Base-by-base conservation (phyloP, 1,140 invertebrate species). In the Carposina sasakii region DNA sequence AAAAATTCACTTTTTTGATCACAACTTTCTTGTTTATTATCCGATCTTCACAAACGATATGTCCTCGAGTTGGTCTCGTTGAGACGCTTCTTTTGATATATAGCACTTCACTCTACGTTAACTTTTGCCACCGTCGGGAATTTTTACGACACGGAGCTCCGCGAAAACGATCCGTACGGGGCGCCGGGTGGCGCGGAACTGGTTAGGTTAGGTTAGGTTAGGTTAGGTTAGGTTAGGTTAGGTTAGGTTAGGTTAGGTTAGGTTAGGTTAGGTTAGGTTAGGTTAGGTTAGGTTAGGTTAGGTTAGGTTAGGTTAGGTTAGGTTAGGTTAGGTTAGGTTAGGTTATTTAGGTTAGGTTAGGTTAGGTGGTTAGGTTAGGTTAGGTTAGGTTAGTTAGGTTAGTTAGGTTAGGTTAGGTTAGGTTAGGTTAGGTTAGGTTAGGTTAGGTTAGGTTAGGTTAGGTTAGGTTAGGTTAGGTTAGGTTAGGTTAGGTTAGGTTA, bases 191-290 rank as follows among this genome's bases (percentile, higher is more conserved):
- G n/a, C n/a, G n/a, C n/a, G n/a, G n/a, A n/a, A n/a, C n/a, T n/a
- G 61, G 62, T 64, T 69, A 68, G 63, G 63, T 66, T 66, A 58
- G 54, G 64, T 68, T 66, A 65, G 52, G 64, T 66, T 68, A 66
- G 60, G 64, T 66, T 69, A 66, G 63, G 63, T 69, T 65, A n/a
- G 58, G 64, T 56, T 66, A 60, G 63, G 60, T 62, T 69, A 69
- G 54, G 63, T 65, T 61, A 67, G 56, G 57, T 63, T 71, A 49
- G 51, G 57, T 58, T 66, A 48, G 60, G 60, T 60, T 57, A 61
- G 62, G 69, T 63, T 64, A 49, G 57, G 57, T 58, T 66, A 51
- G 64, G 68, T 67, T 63, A 48, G 64, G 68, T 67, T 70, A 60
- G 64, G 60, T 67, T 62, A 52, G 59, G 63, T 68, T 70, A 42